Percentiles rank a stretch among this genome's conserved stretches.
Conservation (phyloP, 2,888 invertebrate species). For the Ichneumon xanthorius region DNA sequence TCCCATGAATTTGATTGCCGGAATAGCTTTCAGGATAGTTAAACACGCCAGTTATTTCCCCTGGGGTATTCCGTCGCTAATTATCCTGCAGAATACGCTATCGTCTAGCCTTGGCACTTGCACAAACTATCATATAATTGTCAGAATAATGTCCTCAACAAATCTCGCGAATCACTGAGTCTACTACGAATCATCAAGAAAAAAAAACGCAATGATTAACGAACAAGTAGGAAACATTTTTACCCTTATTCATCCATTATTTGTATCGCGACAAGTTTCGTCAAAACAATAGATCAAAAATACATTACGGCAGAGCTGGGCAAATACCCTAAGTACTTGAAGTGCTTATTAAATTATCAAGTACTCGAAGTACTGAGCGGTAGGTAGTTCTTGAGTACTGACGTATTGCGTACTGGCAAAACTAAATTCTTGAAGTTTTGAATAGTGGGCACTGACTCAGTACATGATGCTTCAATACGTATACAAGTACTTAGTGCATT, state of each 20-base stretch:
- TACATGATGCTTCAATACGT: too few relatives aligned
- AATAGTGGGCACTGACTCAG: too few relatives aligned
- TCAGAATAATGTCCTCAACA: background rate
- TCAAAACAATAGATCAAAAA: background rate
- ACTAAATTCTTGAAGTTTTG: too few relatives aligned
- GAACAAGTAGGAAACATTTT: background rate
- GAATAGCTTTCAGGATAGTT: constrained; percentile 38
- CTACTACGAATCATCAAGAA: too few relatives aligned
- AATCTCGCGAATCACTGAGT: background rate
- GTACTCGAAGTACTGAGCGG: too few relatives aligned
- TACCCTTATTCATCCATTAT: background rate
- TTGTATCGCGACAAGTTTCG: background rate
- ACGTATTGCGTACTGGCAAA: too few relatives aligned
- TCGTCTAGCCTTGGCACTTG: constrained; percentile 38
- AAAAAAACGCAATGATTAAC: background rate
- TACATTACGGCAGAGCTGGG: background rate
- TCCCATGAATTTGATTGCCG: constrained; percentile 55
- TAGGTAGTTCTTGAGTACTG: too few relatives aligned
- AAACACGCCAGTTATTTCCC: constrained; percentile 44
- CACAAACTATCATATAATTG: constrained; percentile 41
- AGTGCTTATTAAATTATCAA: too few relatives aligned
- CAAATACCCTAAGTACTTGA: too few relatives aligned
- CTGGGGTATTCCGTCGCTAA: constrained; percentile 41
- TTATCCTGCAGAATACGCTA: constrained; percentile 53
- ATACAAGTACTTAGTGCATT: too few relatives aligned